Evolutionary conservation across 2,113 vertebrate genomes (phyloP).

Genomic region (Percopsis transmontana): DNA sequence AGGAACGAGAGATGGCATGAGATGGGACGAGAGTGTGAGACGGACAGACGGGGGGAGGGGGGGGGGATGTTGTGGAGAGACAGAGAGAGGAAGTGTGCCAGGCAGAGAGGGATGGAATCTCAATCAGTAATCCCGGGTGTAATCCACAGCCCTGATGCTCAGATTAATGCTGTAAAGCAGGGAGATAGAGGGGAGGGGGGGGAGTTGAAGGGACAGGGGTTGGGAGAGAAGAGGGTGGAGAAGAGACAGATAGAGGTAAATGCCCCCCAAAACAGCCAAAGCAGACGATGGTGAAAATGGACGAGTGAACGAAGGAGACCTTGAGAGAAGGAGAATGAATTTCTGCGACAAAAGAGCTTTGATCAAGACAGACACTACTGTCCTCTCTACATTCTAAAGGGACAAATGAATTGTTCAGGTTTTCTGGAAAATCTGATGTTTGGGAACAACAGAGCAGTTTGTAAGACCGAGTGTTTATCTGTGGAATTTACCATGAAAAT

Average conservation of each 20-base stretch:
- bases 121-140: constrained; percentile 79
- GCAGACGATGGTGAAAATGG: not conserved
- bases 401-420: constrained; percentile 46
- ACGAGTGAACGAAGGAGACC: constrained; percentile 2
- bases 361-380: constrained; percentile 32
- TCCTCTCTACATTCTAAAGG: constrained; percentile 20
- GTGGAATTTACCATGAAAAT: constrained; percentile 38
- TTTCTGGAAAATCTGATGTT: constrained; percentile 45
- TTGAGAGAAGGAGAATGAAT: constrained; percentile 43
- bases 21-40: constrained; percentile 13
- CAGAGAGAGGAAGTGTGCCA: constrained; percentile 52
- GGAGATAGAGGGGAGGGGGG: constrained; percentile 13
- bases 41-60: not conserved
- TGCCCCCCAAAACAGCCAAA: not conserved
- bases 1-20: constrained; percentile 5
- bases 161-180: constrained; percentile 76
- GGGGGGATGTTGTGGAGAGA: constrained; percentile 31
- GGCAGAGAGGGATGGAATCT: constrained; percentile 64
- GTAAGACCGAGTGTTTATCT: constrained; percentile 41
- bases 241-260: constrained; percentile 30
- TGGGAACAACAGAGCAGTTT: constrained; percentile 47
- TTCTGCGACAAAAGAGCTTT: constrained; percentile 27
- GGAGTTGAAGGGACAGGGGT: not conserved
- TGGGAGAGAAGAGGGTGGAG: constrained; percentile 28
- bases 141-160: constrained; percentile 79